Base-by-base conservation (phyloP, 2,797 vertebrate species). In the Silurus lanzhouensis region DNA sequence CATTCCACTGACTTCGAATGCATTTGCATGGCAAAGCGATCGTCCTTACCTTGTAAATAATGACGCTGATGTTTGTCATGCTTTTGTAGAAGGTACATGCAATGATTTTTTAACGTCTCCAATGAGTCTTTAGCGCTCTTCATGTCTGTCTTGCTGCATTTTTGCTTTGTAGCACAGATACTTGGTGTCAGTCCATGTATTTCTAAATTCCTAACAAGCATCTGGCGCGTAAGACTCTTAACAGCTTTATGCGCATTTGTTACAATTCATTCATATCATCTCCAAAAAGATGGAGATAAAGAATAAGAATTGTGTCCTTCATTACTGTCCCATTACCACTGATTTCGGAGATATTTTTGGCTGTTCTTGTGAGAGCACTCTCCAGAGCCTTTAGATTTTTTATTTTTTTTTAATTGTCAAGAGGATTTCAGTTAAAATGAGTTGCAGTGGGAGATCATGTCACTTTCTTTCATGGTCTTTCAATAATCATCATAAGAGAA, bases 1-100 rank as follows among this genome's bases (percentile, higher is more conserved):
- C 93, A 94, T 95, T 94, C 93, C 92, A 83, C 89, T 63, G 90
- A 91, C 91, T 93, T 90, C 94, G 92, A 94, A 94, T 93, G 92
- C 90, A 93, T 95, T 95, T 95, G 92, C 93, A 93, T 94, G 92
- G 93, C 92, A 94, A 94, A 94, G 93, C 92, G 92, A 93, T 94
- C 94, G 91, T 91, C 88, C 90, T 88, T 92, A 93, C 91, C 92
- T 92, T 93, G 91, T 91, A 93, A 77, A 77, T 77, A 58, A 58
- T 14, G 31, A 61, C 5, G 25, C 55, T 19, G 52, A 58, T 25
- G 38, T 38, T 38, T 38, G 38, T 58, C 52, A 77, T 4, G 58
- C 76, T 61, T 63, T 44, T 22, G 31, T 46, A 13, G 58, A 61
- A 78, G 52, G 14, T 57, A 27, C 48, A 75, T n/a, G 20, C 44